Percentiles rank a stretch among this genome's conserved stretches.
Evolutionary conservation across 2,888 invertebrate species (phyloP).

Genomic region (Pyrgus malvae): DNA sequence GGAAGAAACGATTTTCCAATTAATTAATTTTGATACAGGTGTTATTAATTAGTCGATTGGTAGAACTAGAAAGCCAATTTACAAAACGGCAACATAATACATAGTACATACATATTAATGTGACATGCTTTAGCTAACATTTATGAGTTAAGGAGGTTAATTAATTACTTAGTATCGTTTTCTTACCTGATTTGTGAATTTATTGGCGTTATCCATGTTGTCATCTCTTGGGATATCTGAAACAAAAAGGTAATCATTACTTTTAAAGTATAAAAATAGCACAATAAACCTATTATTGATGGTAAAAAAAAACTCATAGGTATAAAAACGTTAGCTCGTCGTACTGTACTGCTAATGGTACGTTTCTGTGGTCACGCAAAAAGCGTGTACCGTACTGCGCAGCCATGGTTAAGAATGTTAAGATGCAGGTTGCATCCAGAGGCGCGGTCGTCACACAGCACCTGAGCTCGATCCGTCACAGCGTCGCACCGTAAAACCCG

Average conservation of each 20-base stretch:
- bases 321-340: background rate
- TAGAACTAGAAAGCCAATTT: background rate
- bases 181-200: background rate
- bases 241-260: background rate
- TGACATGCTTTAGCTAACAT: background rate
- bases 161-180: background rate
- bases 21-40: background rate
- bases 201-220: background rate
- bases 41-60: background rate
- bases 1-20: background rate
- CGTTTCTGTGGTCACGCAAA: background rate
- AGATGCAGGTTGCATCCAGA: constrained; percentile 17
- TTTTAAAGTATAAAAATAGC: too few species aligned
- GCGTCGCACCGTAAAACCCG: constrained; percentile 63
- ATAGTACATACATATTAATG: background rate
- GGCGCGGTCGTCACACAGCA: constrained; percentile 53
- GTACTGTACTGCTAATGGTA: too few species aligned
- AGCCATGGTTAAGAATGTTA: constrained; percentile 14
- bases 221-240: background rate
- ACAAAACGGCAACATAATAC: background rate
- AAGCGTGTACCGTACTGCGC: background rate
- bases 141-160: background rate
- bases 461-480: constrained; percentile 57
- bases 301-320: too few species aligned
- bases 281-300: too few species aligned